Conservation (phyloP, 2,888 invertebrate genomes). For the Drosophila kuntzei region DNA sequence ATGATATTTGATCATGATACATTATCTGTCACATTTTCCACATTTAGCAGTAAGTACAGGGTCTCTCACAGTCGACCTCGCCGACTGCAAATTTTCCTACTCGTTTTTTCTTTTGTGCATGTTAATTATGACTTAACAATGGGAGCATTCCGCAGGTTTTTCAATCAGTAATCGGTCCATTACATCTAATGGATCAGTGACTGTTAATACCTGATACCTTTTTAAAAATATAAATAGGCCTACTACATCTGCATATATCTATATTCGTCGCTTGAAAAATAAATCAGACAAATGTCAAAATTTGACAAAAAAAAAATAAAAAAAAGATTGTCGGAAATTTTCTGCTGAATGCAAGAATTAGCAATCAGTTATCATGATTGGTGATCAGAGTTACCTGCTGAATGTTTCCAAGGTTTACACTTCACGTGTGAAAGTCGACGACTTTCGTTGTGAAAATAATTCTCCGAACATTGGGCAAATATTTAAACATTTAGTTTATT, state of each 20-base stretch:
- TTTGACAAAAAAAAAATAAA: too few species aligned
- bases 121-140: neutral
- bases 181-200: too few species aligned
- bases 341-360: too few species aligned
- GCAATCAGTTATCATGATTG: neutral
- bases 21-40: too few species aligned
- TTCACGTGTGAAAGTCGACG: neutral
- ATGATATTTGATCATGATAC: too few species aligned
- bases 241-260: too few species aligned
- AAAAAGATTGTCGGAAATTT: too few species aligned
- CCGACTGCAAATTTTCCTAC: neutral
- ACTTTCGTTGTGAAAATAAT: slow-evolving; percentile 1
- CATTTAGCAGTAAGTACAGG: neutral
- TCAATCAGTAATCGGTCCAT: neutral
- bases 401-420: slow-evolving; percentile 2
- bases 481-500: neutral
- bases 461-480: neutral
- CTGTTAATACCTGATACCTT: too few species aligned
- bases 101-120: neutral
- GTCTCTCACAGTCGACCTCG: neutral
- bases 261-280: too few species aligned
- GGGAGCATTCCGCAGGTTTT: neutral
- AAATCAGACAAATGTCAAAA: neutral
- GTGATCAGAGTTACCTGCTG: neutral
- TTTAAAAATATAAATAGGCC: too few species aligned